Evolutionary conservation across 2,888 invertebrate species (phyloP).

Genomic region (Noctua pronuba): DNA sequence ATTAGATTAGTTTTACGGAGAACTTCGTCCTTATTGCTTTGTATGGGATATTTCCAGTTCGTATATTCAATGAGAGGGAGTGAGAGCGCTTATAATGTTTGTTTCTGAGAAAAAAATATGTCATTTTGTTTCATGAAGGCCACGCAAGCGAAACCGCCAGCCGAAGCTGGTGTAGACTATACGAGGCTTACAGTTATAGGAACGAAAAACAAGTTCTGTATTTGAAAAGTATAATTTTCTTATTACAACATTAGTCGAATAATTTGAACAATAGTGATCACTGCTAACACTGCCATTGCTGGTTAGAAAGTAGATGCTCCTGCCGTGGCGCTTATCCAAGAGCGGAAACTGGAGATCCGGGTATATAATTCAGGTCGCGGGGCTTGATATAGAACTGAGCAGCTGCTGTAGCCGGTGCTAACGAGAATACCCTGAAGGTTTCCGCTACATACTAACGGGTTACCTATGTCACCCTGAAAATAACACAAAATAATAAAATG

Average conservation of each 20-base stretch:
- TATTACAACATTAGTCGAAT: not conserved
- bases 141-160: too few species aligned
- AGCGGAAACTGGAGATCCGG: not conserved
- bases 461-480: constrained; percentile 40
- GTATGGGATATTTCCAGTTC: too few species aligned
- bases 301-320: constrained; percentile 36
- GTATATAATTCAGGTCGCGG: constrained; percentile 27
- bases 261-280: constrained; percentile 30
- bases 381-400: accelerated
- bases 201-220: not conserved
- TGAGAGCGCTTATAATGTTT: too few species aligned
- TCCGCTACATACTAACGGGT: constrained; percentile 31
- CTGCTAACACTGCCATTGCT: constrained; percentile 15
- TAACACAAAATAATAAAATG: not conserved
- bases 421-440: constrained; percentile 26
- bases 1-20: too few species aligned
- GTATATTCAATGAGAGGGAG: too few species aligned
- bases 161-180: too few species aligned
- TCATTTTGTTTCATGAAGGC: too few species aligned
- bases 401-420: not conserved
- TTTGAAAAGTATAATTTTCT: not conserved
- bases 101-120: too few species aligned
- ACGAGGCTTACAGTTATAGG: not conserved
- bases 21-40: too few species aligned
- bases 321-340: constrained; percentile 14